Evolutionary conservation across 2,797 vertebrate genomes (phyloP).

Genomic region (Protosalanx chinensis): DNA sequence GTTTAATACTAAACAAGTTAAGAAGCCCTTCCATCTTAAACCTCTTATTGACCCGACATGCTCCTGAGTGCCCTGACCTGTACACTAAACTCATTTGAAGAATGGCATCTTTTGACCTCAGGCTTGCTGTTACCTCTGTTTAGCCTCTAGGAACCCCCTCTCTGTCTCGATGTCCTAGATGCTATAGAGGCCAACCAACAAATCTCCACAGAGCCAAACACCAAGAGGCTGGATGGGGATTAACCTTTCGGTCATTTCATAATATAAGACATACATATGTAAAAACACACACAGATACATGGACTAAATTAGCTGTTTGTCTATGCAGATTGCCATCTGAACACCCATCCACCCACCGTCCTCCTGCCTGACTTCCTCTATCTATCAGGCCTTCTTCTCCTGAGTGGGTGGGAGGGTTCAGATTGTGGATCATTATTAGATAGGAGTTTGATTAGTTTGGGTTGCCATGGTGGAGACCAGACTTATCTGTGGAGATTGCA

Average conservation of each 20-base stretch:
- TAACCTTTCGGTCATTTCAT: background rate
- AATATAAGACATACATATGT: background rate
- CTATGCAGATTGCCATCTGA: background rate
- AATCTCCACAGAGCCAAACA: too few species aligned
- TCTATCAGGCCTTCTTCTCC: conserved; percentile 43
- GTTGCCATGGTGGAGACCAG: conserved; percentile 54
- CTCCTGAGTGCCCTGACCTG: background rate
- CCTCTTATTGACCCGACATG: background rate
- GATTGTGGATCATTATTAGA: conserved; percentile 55
- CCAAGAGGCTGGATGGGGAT: too few species aligned
- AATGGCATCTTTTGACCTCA: background rate
- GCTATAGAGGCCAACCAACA: too few species aligned
- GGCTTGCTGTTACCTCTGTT: background rate
- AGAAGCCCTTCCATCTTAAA: background rate
- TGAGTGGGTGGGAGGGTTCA: conserved; percentile 44
- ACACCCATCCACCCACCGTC: background rate
- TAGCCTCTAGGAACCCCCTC: background rate
- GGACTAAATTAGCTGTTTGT: background rate
- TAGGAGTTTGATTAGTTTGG: conserved; percentile 59
- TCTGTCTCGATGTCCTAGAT: too few species aligned
- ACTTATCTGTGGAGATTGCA: conserved; percentile 52
- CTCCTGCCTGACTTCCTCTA: background rate
- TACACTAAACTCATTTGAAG: background rate
- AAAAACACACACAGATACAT: background rate
- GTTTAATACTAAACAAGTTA: background rate